Evolutionary conservation across 2,888 invertebrate species (phyloP).

Genomic region (Candidula unifasciata): DNA sequence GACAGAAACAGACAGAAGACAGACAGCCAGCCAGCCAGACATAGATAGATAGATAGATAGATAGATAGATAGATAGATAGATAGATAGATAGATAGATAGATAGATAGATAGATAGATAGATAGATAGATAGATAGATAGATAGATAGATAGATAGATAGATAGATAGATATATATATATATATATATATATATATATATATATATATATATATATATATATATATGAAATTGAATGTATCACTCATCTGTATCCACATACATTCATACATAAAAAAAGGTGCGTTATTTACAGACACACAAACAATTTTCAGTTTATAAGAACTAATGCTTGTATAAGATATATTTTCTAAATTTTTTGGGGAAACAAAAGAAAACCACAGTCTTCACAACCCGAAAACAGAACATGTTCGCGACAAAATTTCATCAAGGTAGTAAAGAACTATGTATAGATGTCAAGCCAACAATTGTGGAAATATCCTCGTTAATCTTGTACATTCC

Average conservation of each 20-base stretch:
- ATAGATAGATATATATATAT: too few relatives aligned
- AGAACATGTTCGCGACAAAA: neutral
- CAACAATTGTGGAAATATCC: neutral
- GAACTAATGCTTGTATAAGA: neutral
- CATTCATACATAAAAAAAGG: neutral
- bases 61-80: neutral
- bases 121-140: too few relatives aligned
- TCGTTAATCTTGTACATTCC: neutral
- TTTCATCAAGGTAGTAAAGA: neutral
- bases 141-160: too few relatives aligned
- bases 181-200: too few relatives aligned
- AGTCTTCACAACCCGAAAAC: neutral
- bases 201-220: too few relatives aligned
- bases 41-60: neutral
- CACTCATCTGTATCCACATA: neutral
- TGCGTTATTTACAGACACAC: constrained; percentile 10
- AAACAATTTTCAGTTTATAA: neutral
- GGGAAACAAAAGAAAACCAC: neutral
- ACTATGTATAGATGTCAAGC: neutral
- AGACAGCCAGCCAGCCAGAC: neutral
- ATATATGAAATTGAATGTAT: too few relatives aligned
- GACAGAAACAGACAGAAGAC: neutral
- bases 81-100: neutral
- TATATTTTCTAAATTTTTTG: neutral
- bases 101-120: neutral